Base-by-base conservation (phyloP, 2,797 vertebrate genomes). In the Siniperca undulata region DNA sequence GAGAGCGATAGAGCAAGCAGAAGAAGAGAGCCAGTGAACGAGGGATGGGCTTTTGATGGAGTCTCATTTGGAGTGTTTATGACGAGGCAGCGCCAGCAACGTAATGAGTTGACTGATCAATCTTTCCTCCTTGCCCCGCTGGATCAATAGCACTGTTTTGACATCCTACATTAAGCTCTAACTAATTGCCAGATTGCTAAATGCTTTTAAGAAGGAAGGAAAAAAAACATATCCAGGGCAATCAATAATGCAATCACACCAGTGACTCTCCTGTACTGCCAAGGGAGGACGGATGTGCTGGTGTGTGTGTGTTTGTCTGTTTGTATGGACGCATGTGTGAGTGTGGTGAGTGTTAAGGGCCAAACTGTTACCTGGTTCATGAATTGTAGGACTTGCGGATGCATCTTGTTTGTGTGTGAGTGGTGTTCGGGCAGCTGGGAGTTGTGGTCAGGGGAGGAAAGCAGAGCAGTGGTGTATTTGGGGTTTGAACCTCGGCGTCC, bases 141-240 rank as follows among this genome's bases (percentile, higher is more conserved):
- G 90, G 93, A 95, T 98, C 95, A 22, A 97, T 97, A 93, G 74
- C 89, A 86, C 91, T 97, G 95, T 97, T 97, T 97, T 96, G 96
- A 97, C 97, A 97, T 96, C 97, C 95, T 96, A 91, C 97, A 98
- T 98, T 98, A 98, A 98, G 95, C 91, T 95, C 95, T 95, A 97
- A 98, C 97, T 97, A 98, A 99, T 97, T 97, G 97, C 93, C 91
- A 91, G 92, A 96, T 95, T 95, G 95, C 93, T 95, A 97, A 97
- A 97, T 96, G 97, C 96, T 98, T 98, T 97, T 95, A 97, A 95
- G 97, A 97, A 96, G 92, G 92, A 89, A 84, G 80, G 80, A 87
- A 90, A 89, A 91, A 90, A 89, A 91, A 80, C 86, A 89, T 89
- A 91, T 92, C 82, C 91, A 93, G 92, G 86, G 61, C 88, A 93